Percentiles rank a stretch among this genome's conserved stretches.
These are phyloP conservation scores for Heliocidaris erythrogramma DNA, from an alignment of 35 echinoderm and acorn worm genomes.

Conservation along the genomic window DNA sequence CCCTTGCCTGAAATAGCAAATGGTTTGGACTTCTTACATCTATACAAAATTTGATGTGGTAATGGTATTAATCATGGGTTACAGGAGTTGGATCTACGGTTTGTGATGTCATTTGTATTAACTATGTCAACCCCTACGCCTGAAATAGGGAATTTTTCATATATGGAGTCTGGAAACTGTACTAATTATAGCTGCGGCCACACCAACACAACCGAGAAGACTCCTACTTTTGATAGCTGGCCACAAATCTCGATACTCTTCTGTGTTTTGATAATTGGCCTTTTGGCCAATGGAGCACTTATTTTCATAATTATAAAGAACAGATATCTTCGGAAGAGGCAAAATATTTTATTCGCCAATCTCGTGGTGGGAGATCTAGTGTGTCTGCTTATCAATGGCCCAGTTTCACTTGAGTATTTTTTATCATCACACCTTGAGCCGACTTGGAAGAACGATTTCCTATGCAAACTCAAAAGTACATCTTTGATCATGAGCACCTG, in stretches of 20 bases:
- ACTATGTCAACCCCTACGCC: neutral
- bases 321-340: neutral
- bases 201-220: too few species aligned
- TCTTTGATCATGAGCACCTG: neutral
- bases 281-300: neutral
- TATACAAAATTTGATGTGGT: too few species aligned
- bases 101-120: too few species aligned
- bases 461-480: neutral
- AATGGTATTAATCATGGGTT: too few species aligned
- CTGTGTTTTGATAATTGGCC: neutral
- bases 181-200: too few species aligned
- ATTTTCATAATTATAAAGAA: neutral
- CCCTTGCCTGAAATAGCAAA: too few species aligned
- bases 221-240: neutral
- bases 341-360: conserved; percentile 19
- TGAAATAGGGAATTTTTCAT: neutral
- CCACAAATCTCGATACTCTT: neutral
- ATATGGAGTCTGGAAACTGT: too few species aligned
- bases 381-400: neutral
- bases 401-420: neutral
- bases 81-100: too few species aligned
- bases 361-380: neutral
- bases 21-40: too few species aligned
- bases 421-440: neutral
- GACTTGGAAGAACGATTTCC: neutral